Percentiles rank a stretch among this genome's conserved stretches.
These are phyloP conservation scores for Athene cunicularia DNA, from an alignment of 2,113 vertebrate genomes.

Conservation along the genomic window DNA sequence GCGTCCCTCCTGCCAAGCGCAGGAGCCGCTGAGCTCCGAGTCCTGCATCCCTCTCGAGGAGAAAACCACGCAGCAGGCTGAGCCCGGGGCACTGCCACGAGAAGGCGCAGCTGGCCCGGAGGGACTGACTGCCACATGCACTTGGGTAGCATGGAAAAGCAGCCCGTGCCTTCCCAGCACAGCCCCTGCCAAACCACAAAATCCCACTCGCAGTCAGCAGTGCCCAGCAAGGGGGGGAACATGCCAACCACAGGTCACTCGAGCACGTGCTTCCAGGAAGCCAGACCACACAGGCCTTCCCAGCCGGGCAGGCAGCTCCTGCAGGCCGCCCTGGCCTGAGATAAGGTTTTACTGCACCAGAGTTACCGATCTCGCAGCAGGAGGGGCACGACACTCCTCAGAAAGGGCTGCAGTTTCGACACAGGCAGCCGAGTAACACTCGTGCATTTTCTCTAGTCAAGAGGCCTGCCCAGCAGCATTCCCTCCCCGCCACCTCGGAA, in stretches of 20 bases:
- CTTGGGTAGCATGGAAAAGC: neutral
- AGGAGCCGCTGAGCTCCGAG: neutral
- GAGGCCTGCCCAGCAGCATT: neutral
- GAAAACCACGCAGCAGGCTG: fast-evolving
- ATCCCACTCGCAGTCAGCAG: neutral
- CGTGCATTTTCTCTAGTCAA: neutral
- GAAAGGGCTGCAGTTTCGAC: neutral
- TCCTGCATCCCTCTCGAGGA: neutral
- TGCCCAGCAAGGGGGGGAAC: neutral
- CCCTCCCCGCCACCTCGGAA: neutral
- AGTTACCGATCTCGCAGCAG: neutral
- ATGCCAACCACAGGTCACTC: neutral
- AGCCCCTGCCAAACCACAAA: neutral
- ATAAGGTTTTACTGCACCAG: neutral
- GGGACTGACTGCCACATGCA: fast-evolving
- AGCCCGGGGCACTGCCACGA: neutral
- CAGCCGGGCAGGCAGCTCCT: neutral
- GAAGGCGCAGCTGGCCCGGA: neutral
- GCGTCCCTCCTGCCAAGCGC: neutral
- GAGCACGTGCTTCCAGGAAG: neutral
- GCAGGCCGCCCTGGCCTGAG: neutral
- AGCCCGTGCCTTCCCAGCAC: neutral
- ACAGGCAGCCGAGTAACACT: neutral
- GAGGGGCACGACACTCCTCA: neutral
- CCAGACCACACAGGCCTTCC: neutral